These are phyloP conservation scores for Aleiodes alternator DNA, from an alignment of 2,888 invertebrate species.

Conservation along the genomic window DNA sequence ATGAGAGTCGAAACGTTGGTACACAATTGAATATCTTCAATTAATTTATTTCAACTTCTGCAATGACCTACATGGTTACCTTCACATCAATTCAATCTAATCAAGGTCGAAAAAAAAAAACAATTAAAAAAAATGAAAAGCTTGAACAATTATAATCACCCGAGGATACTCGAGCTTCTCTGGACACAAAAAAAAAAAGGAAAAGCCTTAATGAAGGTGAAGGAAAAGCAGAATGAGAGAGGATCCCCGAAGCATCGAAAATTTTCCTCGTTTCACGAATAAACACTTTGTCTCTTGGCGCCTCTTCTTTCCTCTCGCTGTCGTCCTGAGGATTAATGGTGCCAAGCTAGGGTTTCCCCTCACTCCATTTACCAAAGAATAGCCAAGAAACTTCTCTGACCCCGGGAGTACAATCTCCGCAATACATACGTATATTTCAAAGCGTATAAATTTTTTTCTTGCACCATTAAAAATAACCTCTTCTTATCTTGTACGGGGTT, in stretches of 20 bases:
- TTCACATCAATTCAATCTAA: no score
- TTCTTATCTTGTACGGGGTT: neutral
- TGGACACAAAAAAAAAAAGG: constrained; percentile 20
- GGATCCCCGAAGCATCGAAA: neutral
- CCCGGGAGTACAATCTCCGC: constrained; percentile 4
- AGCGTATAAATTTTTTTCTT: no score
- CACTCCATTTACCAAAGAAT: constrained; percentile 1
- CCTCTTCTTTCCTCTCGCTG: constrained; percentile 23
- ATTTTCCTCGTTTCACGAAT: constrained; percentile 38
- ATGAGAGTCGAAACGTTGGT: no score
- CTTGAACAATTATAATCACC: no score
- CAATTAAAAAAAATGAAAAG: no score
- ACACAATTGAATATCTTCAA: no score
- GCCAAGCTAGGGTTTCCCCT: neutral
- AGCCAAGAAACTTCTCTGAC: constrained; percentile 27
- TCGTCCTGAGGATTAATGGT: constrained; percentile 35
- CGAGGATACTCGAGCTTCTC: neutral
- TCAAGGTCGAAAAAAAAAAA: no score
- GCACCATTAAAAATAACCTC: no score
- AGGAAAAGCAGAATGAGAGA: neutral
- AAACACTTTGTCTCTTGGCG: constrained; percentile 43
- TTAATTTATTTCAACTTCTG: no score
- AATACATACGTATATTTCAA: neutral
- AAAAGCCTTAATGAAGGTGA: constrained; percentile 33
- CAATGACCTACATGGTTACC: no score